These are phyloP conservation scores for Botia kubotai DNA, from an alignment of 2,797 vertebrate species.

Conservation along the genomic window DNA sequence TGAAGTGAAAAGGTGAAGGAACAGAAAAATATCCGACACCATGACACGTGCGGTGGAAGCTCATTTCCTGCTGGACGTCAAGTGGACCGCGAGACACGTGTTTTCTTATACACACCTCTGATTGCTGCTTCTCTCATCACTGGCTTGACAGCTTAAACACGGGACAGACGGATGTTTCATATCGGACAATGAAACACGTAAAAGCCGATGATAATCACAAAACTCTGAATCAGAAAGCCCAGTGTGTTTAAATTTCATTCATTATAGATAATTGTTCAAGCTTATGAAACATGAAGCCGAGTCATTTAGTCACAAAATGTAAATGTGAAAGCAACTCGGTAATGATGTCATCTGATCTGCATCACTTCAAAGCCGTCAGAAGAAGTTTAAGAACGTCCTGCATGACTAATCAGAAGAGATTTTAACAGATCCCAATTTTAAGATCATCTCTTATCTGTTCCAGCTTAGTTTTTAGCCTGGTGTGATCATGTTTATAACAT, in stretches of 20 bases:
- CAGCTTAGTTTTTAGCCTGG: too few species aligned
- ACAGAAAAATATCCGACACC: conserved; percentile 26
- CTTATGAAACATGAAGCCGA: too few species aligned
- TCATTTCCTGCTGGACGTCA: conserved; percentile 52
- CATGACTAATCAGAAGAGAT: too few species aligned
- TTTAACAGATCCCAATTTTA: too few species aligned
- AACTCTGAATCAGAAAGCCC: background rate
- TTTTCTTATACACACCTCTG: background rate
- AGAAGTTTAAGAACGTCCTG: too few species aligned
- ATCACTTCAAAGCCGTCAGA: background rate
- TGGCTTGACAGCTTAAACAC: conserved; percentile 24
- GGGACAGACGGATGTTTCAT: background rate
- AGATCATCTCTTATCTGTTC: background rate
- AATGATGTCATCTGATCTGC: conserved; percentile 6
- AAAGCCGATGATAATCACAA: background rate
- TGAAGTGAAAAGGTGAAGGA: conserved; percentile 13
- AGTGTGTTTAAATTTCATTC: background rate
- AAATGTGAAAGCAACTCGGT: background rate
- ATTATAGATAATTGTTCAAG: background rate
- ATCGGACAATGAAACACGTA: background rate
- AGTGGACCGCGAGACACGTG: conserved; percentile 57
- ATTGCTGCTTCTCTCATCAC: conserved; percentile 27
- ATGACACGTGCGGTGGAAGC: conserved; percentile 39
- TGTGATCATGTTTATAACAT: too few species aligned
- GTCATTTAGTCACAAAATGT: too few species aligned